These are phyloP conservation scores for Syngnathus scovelli DNA, from an alignment of 2,113 vertebrate genomes.

Conservation along the genomic window DNA sequence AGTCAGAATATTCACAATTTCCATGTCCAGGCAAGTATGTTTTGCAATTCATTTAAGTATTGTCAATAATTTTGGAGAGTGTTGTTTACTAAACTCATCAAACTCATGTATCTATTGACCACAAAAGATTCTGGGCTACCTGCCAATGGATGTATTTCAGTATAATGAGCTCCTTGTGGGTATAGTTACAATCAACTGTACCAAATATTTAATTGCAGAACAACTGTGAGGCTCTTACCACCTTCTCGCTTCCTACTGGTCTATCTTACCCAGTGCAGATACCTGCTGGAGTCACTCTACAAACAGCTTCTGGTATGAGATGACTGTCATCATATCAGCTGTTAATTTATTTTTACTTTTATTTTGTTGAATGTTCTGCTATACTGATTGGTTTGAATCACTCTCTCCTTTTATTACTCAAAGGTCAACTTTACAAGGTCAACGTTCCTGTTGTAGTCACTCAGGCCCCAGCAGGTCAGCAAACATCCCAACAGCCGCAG, in stretches of 20 bases:
- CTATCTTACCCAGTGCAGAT: conserved; percentile 84
- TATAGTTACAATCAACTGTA: neutral
- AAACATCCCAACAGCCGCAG: conserved; percentile 61
- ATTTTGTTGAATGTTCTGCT: neutral
- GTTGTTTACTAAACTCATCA: neutral
- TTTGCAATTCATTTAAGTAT: neutral
- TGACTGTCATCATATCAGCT: neutral
- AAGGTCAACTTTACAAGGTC: conserved; percentile 91
- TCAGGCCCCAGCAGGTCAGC: conserved; percentile 71
- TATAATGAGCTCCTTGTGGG: neutral
- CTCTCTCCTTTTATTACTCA: conserved; percentile 4
- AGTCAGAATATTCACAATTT: conserved; percentile 73
- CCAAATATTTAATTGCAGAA: conserved; percentile 62
- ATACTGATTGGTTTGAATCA: neutral
- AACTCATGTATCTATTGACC: too few relatives aligned
- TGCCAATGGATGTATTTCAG: neutral
- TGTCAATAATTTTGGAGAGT: too few relatives aligned
- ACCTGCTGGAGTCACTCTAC: conserved; percentile 86
- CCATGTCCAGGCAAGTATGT: conserved; percentile 66
- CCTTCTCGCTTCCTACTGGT: conserved; percentile 77
- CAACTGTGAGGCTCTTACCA: conserved; percentile 58
- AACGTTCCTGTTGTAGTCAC: conserved; percentile 89
- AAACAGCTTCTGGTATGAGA: conserved; percentile 81
- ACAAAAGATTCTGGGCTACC: neutral
- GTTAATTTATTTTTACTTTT: neutral